Evolutionary conservation across 1,140 invertebrate species (phyloP).

Genomic region (Galleria mellonella): DNA sequence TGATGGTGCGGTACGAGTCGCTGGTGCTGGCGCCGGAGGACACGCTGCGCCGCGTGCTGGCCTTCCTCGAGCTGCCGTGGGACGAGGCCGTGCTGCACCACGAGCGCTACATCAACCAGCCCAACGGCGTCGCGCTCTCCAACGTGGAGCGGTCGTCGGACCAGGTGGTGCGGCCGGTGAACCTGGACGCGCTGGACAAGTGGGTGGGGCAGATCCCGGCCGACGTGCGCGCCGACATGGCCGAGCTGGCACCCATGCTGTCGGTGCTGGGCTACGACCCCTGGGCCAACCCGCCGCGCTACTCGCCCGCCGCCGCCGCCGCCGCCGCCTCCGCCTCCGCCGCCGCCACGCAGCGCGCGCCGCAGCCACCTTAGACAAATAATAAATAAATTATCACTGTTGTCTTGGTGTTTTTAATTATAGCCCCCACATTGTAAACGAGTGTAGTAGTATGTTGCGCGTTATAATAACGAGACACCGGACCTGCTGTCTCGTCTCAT

Average conservation of each 20-base stretch:
- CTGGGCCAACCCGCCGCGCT: slow-evolving; percentile 93
- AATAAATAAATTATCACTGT: slow-evolving; percentile 6
- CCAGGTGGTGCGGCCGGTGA: slow-evolving; percentile 98
- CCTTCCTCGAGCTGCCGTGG: slow-evolving; percentile 96
- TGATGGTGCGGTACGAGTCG: slow-evolving; percentile 95
- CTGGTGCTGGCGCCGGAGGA: slow-evolving; percentile 94
- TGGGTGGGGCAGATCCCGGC: slow-evolving; percentile 96
- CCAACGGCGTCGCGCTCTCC: slow-evolving; percentile 92
- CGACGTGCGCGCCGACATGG: slow-evolving; percentile 94
- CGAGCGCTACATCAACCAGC: slow-evolving; percentile 97
- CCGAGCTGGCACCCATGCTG: slow-evolving; percentile 94
- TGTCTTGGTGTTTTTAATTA: too few species aligned
- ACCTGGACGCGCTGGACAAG: slow-evolving; percentile 95
- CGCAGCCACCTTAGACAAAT: slow-evolving; percentile 20
- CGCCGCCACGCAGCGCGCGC: slow-evolving; percentile 57
- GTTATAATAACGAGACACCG: too few species aligned
- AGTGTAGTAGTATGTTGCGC: too few species aligned
- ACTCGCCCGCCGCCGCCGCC: slow-evolving; percentile 78
- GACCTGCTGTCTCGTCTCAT: too few species aligned
- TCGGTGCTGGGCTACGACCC: slow-evolving; percentile 95
- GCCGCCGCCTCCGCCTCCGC: slow-evolving; percentile 48
- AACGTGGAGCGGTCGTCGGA: slow-evolving; percentile 98
- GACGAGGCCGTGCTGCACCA: slow-evolving; percentile 97
- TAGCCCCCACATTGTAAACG: too few species aligned
- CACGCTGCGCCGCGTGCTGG: slow-evolving; percentile 92